Base-by-base conservation (phyloP, 2,797 vertebrate genomes). In the Hirundo rustica region DNA sequence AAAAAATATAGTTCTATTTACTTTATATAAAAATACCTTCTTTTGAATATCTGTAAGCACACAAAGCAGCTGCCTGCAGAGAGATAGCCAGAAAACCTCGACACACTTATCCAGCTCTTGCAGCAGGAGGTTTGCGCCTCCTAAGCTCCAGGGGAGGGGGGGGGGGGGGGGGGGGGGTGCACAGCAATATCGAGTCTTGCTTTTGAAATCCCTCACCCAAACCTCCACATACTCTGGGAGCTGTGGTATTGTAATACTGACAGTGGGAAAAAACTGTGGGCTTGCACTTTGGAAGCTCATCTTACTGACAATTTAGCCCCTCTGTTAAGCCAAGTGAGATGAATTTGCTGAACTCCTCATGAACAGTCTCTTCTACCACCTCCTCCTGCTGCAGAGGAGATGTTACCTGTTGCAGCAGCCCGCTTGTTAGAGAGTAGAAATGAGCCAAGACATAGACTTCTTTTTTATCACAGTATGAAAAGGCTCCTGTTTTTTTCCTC, bases 161-260 rank as follows among this genome's bases (percentile, higher is more conserved):
- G n/a, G n/a, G n/a, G n/a, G n/a, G n/a, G n/a, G n/a, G n/a, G n/a
- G n/a, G n/a, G n/a, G n/a, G n/a, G n/a, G n/a, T n/a, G 7, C 57
- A 32, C 0, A 0, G 30, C 0, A 0, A 51, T 15, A 25, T 11
- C 51, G 74, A 76, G 34, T 9, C 11, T 14, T 40, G 48, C 10
- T 87, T 74, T 67, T 64, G 58, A 74, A 89, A 57, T 65, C 50
- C 64, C 42, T 85, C 36, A 67, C 44, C 50, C 70, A 51, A 62
- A 67, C 22, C 10, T 67, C 29, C 51, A 42, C 2, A 0, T 44
- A 38, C 34, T 73, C 29, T 62, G 36, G 10, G 20, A 67, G 16
- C 21, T 62, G 22, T 25, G 32, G 22, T 7, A 23, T 77, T 14
- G 2, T 11, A 38, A 66, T 38, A 27, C 62, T 58, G 77, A 67